Conservation (phyloP, 2,113 vertebrate species). For the Rhineura floridana region DNA sequence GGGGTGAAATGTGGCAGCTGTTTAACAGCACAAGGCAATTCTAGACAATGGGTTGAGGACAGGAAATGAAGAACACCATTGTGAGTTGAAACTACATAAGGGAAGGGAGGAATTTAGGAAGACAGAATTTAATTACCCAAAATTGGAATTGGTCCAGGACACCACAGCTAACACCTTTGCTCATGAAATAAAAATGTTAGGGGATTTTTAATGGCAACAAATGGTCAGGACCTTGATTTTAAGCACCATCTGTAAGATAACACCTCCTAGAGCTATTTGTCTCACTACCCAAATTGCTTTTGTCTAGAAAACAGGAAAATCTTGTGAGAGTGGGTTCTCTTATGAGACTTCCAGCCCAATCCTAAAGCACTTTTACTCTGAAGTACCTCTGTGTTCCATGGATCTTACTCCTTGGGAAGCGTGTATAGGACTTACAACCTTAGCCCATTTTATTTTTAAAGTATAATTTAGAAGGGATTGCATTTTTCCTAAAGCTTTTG, state of each 20-base stretch:
- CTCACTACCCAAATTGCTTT: background rate
- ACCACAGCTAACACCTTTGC: slow-evolving; percentile 67
- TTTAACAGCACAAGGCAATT: slow-evolving; percentile 70
- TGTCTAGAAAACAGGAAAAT: background rate
- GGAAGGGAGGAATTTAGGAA: slow-evolving; percentile 64
- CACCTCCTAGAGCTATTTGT: rapidly evolving
- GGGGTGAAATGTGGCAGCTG: slow-evolving; percentile 69
- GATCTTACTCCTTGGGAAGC: background rate
- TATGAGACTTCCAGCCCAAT: background rate
- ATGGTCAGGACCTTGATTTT: slow-evolving; percentile 35
- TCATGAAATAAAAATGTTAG: slow-evolving; percentile 51
- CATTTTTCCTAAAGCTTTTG: background rate
- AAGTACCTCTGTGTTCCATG: background rate
- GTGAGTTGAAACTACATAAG: slow-evolving; percentile 50
- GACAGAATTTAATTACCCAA: slow-evolving; percentile 70
- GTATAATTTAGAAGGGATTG: background rate
- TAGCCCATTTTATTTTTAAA: background rate
- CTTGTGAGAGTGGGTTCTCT: background rate
- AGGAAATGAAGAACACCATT: slow-evolving; percentile 70
- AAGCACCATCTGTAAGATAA: background rate
- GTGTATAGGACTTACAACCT: background rate
- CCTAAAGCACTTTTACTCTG: background rate
- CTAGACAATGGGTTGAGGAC: slow-evolving; percentile 40
- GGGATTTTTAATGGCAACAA: slow-evolving; percentile 58
- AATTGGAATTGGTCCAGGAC: slow-evolving; percentile 70